Base-by-base conservation (phyloP, 2,888 invertebrate genomes). In the Cepaea hortensis region DNA sequence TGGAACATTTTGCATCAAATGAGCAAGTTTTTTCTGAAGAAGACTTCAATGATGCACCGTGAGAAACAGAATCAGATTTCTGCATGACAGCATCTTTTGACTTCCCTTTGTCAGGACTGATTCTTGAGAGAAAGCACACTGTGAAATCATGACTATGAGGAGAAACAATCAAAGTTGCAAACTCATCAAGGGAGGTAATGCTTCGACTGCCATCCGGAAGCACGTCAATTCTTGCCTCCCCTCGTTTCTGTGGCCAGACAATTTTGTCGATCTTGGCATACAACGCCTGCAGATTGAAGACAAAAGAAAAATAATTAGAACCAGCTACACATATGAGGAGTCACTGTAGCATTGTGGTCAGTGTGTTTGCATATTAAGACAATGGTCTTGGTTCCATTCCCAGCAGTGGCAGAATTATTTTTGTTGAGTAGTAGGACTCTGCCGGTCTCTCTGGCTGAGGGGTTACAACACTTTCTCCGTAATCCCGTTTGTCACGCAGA, bases 61-160 rank as follows among this genome's bases (percentile, higher is more conserved):
- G 73, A 50, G 73, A 55, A 77, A 48, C 68, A 23, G 68, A 84
- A 3, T 48, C 50, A 20, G 76, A 81, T n/a, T n/a, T 13, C 55
- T 85, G 85, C 48, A 62, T 7, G 3, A 61, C 48, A 50, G 46
- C 3, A 1, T 23, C 48, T 48, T 81, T 85, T 50, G 65, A 46
- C 62, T 72, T 72, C 11, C 65, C 61, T 65, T 23, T 23, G 9
- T 92, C 92, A 13, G 87, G 87, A 87, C 93, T 93, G 20, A 92
- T 79, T 73, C 89, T 87, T 4, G 93, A 93, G 35, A 93, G 88
- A 84, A 92, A 93, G 81, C 92, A 92, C 9, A 93, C 90, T 6
- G 92, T 93, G 87, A 93, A 92, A 84, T 93, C 93, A 84, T 90
- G 90, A 0, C 90, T 88, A 85, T 93, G 93, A n/a, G 93, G 89